Evolutionary conservation across 2,888 invertebrate species (phyloP).

Genomic region (Monoplex corrugatus): DNA sequence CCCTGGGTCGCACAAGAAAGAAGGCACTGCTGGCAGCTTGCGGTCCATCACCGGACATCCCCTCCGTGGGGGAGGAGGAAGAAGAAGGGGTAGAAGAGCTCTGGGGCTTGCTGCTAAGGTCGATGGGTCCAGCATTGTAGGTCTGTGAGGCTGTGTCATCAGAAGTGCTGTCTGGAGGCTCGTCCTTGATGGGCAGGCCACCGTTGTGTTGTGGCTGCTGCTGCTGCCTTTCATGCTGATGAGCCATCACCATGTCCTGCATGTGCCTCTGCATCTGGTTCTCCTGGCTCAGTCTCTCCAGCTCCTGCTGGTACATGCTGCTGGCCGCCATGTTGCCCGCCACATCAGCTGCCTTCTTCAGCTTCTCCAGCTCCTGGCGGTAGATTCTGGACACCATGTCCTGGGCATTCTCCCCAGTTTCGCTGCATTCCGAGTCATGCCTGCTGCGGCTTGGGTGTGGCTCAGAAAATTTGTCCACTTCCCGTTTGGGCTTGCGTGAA

Average conservation of each 20-base stretch:
- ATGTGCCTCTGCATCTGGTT: conserved; percentile 46
- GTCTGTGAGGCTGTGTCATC: conserved; percentile 67
- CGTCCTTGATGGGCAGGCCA: conserved; percentile 66
- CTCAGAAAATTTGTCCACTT: conserved; percentile 17
- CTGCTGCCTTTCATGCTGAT: conserved; percentile 31
- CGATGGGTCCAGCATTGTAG: conserved; percentile 70
- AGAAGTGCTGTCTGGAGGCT: conserved; percentile 71
- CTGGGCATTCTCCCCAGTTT: conserved; percentile 84
- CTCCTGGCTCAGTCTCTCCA: conserved; percentile 89
- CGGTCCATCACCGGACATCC: conserved; percentile 52
- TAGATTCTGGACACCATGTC: conserved; percentile 84
- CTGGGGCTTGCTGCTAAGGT: conserved; percentile 76
- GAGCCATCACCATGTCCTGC: conserved; percentile 37
- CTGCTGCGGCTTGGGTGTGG: conserved; percentile 30
- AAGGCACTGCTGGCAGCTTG: conserved; percentile 85
- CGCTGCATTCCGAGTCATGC: background rate
- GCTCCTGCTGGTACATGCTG: conserved; percentile 95
- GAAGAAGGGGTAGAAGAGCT: conserved; percentile 65
- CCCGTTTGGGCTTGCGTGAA: conserved; percentile 56
- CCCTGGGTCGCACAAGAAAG: conserved; percentile 89
- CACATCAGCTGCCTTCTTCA: conserved; percentile 86
- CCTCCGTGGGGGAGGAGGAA: conserved; percentile 50
- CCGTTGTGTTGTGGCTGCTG: conserved; percentile 49
- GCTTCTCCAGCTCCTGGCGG: conserved; percentile 90
- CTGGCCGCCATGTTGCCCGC: conserved; percentile 80